Evolutionary conservation across 2,113 vertebrate species (phyloP), one percentile per base, ranked within the genome.

Genomic region (Xenopus borealis): DNA sequence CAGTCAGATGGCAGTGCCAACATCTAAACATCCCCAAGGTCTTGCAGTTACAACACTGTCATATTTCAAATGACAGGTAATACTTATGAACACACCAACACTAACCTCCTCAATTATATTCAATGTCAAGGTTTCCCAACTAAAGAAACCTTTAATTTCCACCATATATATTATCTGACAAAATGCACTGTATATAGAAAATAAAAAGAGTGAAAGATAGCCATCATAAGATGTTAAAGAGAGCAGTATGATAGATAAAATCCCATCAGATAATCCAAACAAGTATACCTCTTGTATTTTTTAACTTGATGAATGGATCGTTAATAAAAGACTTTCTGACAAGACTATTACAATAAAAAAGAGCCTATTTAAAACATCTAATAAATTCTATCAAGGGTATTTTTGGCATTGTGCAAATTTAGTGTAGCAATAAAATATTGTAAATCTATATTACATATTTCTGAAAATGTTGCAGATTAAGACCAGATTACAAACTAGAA

Each of bases 11-110:
- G 85, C 83, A 88, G 57, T 72, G 82, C 83, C 88, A 84, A 81
- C 65, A 13, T 61, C 11, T 45, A 45, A 6, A 70, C 68, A 64
- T 90, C 91, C 87, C 90, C 80, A 88, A 89, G 89, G 91, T 82
- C 86, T 82, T 80, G 71, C 85, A 82, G 84, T 88, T 88, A 86
- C 30, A 82, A 80, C 72, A 75, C 81, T 85, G 85, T 88, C 88
- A 88, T 89, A 92, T 89, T 91, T 92, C 86, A 91, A 86, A 87
- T 87, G 89, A 89, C 87, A 89, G 89, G 87, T 87, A 89, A 89
- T 88, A 82, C 80, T 85, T 83, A 86, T 0, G 61, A 88, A 85
- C 86, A 88, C 0, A 72, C 76, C 12, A 3, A 78, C 78, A 79
- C 83, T 84, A 85, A 86, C 85, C 84, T 86, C 85, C 82, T 90